Base-by-base conservation (phyloP, 2,797 vertebrate genomes). In the Acropternis orthonyx region DNA sequence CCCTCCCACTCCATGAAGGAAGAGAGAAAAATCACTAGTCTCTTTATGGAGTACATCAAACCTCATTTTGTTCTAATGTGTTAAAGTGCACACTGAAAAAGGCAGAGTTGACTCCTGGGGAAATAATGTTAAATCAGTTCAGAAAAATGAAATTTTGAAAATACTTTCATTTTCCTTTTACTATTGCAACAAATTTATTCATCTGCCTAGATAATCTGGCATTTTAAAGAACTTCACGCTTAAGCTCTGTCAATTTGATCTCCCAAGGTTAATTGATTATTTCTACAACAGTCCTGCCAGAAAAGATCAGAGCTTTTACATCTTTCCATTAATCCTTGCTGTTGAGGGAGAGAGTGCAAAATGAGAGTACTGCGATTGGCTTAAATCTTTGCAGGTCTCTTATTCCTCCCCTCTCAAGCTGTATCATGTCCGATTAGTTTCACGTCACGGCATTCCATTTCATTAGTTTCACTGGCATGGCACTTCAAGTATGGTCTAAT, bases 191-290 rank as follows among this genome's bases (percentile, higher is more conserved):
- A 97, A 93, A 96, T 76, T 93, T 95, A 96, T 94, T 96, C 95
- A 95, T 97, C 95, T 92, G 94, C 96, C 94, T 91, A 89, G 97
- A 97, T 97, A 97, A 97, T 95, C 97, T 98, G 97, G 93, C 91
- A 67, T 97, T 97, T 97, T 94, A 97, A 98, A 97, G 97, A 98
- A 97, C 97, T 97, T 97, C 95, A 97, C 72, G 62, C 97, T 97
- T 97, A 96, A 97, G 77, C 86, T 95, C 94, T 88, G 96, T 96
- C 97, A 97, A 85, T 98, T 97, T 97, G 96, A 97, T 97, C 97
- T 97, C 97, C 96, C 96, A 92, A 97, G 97, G 97, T 98, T 98
- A 98, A 98, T 97, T 98, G 98, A 98, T 98, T 98, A 97, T 98
- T 98, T 98, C 97, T 97, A 97, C 97, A 97, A 97, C 91, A 93